Base-by-base conservation (phyloP, 2,888 invertebrate species). In the Erebia ligea region DNA sequence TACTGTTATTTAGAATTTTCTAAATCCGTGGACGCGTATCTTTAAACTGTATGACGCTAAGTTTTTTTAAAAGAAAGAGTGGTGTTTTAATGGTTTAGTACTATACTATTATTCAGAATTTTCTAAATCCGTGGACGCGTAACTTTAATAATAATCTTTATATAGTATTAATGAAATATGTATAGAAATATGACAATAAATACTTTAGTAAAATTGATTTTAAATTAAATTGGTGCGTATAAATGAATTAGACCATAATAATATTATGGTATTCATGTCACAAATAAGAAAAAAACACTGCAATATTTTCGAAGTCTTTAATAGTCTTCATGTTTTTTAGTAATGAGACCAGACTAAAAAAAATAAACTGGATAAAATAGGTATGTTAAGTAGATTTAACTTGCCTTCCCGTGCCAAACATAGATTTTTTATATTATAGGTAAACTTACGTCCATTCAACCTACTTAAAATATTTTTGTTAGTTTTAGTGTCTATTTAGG, bases 381-480 rank as follows among this genome's bases (percentile, higher is more conserved):
- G 45, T 9, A 61, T 45, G 45, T 9, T 15, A 13, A 21, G 4
- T 45, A 2, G n/a, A 19, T 19, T 61, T 45, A 19, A 19, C 59
- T 59, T 59, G 59, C 59, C 42, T 10, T 42, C 42, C 10, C 13
- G 61, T 61, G 61, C 61, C 61, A 61, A 61, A 61, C 19, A 17
- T 13, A 45, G 17, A 19, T 42, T 59, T 34, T 40, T 59, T 10
- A 11, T 42, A 59, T 42, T 42, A 6, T 34, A 56, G 21, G n/a
- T 50, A n/a, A 13, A n/a, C 15, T 34, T 34, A 34, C 34, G 34
- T 34, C 34, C 34, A 34, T 5, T 34, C 34, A 34, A 52, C n/a
- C n/a, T 50, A 50, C 59, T 59, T 59, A 40, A 40, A 59, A 59
- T 58, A 58, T 59, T 59, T 59, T 59, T 40, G 1, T 34, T 40